Base-by-base conservation (phyloP, 2,888 invertebrate species). In the Erpobdella octoculata region DNA sequence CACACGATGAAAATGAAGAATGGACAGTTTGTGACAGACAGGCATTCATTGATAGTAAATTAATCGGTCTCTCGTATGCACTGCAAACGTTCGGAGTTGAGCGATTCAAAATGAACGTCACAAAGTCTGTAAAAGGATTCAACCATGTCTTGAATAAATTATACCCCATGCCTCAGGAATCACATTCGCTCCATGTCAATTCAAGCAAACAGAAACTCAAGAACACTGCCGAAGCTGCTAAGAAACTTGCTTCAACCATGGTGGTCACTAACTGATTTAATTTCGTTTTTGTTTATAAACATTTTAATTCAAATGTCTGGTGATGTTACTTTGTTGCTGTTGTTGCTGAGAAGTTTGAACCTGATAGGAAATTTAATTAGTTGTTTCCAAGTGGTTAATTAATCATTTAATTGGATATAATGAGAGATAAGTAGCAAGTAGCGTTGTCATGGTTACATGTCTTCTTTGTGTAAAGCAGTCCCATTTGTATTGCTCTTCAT, bases 71-170 rank as follows among this genome's bases (percentile, higher is more conserved):
- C 81, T 89, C 91, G 41, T 85, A 90, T 71, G 90, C 93, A 6
- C 91, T 95, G 76, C 89, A 92, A 75, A 90, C 90, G 6, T 94
- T 93, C 84, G 94, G 93, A 1, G 85, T 91, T 75, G 93, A 93
- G 74, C 86, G 93, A 74, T 94, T 93, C 84, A 89, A 89, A 80
- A 90, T 91, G 80, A 93, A 94, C 81, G 90, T 90, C 78, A 82
- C 84, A 38, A 90, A 92, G 84, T 91, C 93, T 86, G 88, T 89
- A 64, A 86, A 86, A 76, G 94, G 94, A 18, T 93, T 93, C 83
- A 91, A 93, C 83, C 86, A 89, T 81, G 91, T 93, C 33, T 70
- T 76, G 35, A 58, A n/a, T 37, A 65, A 66, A 38, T 65, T 75
- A 67, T 76, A 73, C 68, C 25, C 38, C 3, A 65, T 65, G 0